phyloP scores from a whole-genome alignment of 1,140 invertebrate species.

The Drosophila santomea region DNA sequence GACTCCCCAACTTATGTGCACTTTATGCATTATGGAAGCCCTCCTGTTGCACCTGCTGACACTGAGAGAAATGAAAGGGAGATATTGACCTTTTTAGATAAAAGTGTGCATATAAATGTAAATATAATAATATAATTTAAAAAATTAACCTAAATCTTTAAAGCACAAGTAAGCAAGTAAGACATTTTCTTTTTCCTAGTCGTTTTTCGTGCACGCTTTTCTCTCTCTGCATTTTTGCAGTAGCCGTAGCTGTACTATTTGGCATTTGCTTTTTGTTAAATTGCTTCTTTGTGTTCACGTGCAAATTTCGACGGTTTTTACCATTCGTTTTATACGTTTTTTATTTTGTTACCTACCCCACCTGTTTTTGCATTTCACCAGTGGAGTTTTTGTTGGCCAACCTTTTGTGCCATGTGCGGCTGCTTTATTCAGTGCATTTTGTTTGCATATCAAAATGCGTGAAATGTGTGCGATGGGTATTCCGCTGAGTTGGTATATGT shows the following conservation, averaged over 20 bases:
- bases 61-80: neutral
- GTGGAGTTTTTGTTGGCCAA: conserved; percentile 41
- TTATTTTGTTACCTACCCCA: conserved; percentile 16
- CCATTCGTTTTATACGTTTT: conserved; percentile 23
- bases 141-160: too few relatives aligned
- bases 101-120: too few relatives aligned
- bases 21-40: conserved; percentile 51
- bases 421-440: conserved; percentile 76
- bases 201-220: neutral
- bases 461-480: conserved; percentile 56
- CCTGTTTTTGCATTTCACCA: conserved; percentile 9
- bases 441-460: conserved; percentile 82
- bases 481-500: neutral
- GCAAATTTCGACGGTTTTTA: conserved; percentile 71
- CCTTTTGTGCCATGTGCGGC: conserved; percentile 64
- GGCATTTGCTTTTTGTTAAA: conserved; percentile 75
- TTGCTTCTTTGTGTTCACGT: conserved; percentile 74
- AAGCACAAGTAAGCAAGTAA: too few relatives aligned
- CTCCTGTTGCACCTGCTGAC: conserved; percentile 58
- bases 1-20: conserved; percentile 41
- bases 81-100: too few relatives aligned
- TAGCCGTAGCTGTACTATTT: conserved; percentile 40
- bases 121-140: too few relatives aligned
- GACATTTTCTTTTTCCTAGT: too few relatives aligned
- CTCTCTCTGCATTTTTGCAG: conserved; percentile 43